A percentile compares a stretch with the other conserved stretches of the same genome.
Evolutionary conservation across 2,888 invertebrate species (phyloP).

Genomic region (Apamea monoglypha): DNA sequence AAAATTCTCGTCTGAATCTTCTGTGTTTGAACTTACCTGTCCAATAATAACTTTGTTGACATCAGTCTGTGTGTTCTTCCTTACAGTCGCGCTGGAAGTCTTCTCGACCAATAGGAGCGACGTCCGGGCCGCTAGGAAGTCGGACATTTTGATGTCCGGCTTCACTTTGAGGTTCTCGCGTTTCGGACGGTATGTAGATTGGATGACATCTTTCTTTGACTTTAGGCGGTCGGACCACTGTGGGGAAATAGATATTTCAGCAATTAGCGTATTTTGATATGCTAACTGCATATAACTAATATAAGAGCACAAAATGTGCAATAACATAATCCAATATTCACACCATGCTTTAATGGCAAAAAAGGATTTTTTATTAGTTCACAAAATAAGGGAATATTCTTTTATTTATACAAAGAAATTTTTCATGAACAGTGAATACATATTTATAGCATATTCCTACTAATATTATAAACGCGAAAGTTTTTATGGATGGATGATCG

Average conservation of each 20-base stretch:
- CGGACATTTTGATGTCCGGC: slow-evolving; percentile 93
- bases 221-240: slow-evolving; percentile 96
- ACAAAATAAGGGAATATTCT: too few species aligned
- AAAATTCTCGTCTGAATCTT: background rate
- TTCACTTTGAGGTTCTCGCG: slow-evolving; percentile 86
- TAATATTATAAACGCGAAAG: too few species aligned
- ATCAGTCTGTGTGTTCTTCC: slow-evolving; percentile 95
- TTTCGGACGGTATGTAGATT: slow-evolving; percentile 84
- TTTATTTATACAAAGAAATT: too few species aligned
- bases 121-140: slow-evolving; percentile 95
- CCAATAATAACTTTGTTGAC: slow-evolving; percentile 98
- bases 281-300: too few species aligned
- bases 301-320: too few species aligned
- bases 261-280: too few species aligned
- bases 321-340: too few species aligned
- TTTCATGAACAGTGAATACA: too few species aligned
- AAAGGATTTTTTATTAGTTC: too few species aligned
- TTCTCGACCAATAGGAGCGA: slow-evolving; percentile 97
- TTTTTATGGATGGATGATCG: too few species aligned
- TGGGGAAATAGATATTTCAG: background rate
- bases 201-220: slow-evolving; percentile 93
- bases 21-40: slow-evolving; percentile 84
- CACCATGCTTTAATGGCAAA: too few species aligned
- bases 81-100: slow-evolving; percentile 96
- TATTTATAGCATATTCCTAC: too few species aligned